Conservation (phyloP, 1,140 invertebrate species). For the Streblospio benedicti region DNA sequence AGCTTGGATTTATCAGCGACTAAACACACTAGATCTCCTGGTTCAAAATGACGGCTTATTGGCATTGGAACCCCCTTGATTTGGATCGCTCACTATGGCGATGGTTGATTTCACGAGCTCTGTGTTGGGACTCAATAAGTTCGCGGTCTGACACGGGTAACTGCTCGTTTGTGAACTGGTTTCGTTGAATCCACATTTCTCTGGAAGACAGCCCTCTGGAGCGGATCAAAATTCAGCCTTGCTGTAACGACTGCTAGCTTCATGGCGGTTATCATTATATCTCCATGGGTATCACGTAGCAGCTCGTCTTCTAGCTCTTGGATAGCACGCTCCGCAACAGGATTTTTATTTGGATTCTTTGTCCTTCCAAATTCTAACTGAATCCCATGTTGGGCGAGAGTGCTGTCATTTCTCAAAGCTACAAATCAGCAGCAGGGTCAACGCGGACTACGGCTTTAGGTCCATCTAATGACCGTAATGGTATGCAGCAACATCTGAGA, state of each 20-base stretch:
- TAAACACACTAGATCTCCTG: too few species aligned
- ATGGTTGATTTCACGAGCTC: too few species aligned
- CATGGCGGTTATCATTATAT: too few species aligned
- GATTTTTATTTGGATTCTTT: conserved; percentile 23
- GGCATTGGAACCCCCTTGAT: too few species aligned
- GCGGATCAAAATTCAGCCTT: neutral
- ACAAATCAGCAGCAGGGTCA: conserved; percentile 21
- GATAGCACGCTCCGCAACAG: conserved; percentile 21
- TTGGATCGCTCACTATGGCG: too few species aligned
- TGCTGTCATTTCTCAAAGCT: conserved; percentile 14
- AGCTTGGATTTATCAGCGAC: too few species aligned
- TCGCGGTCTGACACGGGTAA: too few species aligned
- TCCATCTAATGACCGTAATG: conserved; percentile 12
- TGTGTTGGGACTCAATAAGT: too few species aligned
- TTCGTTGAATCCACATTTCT: too few species aligned
- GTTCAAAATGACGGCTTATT: too few species aligned
- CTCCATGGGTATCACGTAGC: neutral
- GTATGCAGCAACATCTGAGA: neutral
- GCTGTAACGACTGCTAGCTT: too few species aligned
- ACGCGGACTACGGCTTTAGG: conserved; percentile 16
- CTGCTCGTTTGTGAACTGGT: too few species aligned
- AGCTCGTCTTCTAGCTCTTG: neutral
- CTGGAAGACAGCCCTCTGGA: neutral
- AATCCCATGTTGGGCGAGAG: conserved; percentile 12
- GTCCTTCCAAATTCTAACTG: conserved; percentile 16